These are phyloP conservation scores for Ondatra zibethicus DNA, from an alignment of 2,113 vertebrate genomes.

Conservation along the genomic window DNA sequence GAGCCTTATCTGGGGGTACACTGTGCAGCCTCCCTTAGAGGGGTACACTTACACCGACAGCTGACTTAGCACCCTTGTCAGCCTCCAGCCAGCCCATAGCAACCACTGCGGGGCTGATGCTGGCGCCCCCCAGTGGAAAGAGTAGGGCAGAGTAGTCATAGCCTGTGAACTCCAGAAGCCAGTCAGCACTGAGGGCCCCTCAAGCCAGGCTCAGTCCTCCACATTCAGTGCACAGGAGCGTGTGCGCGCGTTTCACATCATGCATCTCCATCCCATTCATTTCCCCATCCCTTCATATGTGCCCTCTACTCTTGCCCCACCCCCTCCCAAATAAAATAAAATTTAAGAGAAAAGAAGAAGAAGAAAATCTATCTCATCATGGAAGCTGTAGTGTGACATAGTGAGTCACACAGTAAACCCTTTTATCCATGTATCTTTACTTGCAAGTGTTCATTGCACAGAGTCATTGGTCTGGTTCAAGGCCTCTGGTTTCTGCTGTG, in stretches of 20 bases:
- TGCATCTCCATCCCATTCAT: background rate
- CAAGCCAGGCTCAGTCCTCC: background rate
- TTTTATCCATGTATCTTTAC: background rate
- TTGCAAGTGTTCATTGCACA: background rate
- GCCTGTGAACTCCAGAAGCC: background rate
- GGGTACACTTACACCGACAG: background rate
- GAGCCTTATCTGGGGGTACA: background rate
- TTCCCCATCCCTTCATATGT: background rate
- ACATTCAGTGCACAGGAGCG: background rate
- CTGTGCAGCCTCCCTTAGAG: background rate
- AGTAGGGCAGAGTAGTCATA: rapidly evolving
- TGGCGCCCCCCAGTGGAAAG: background rate
- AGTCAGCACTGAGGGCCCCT: too few relatives aligned
- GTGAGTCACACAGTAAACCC: background rate
- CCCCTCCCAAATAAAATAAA: background rate
- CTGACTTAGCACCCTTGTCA: too few relatives aligned
- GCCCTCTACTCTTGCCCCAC: background rate
- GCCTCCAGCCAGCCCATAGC: background rate
- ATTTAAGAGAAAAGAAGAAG: background rate
- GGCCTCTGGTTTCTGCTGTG: background rate
- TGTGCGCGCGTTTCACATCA: background rate
- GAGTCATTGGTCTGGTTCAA: background rate
- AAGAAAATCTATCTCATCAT: background rate
- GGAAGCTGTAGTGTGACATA: background rate
- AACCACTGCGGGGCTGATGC: too few relatives aligned